Conservation (phyloP, 2,797 vertebrate species). For the Catamblyrhynchus diadema region DNA sequence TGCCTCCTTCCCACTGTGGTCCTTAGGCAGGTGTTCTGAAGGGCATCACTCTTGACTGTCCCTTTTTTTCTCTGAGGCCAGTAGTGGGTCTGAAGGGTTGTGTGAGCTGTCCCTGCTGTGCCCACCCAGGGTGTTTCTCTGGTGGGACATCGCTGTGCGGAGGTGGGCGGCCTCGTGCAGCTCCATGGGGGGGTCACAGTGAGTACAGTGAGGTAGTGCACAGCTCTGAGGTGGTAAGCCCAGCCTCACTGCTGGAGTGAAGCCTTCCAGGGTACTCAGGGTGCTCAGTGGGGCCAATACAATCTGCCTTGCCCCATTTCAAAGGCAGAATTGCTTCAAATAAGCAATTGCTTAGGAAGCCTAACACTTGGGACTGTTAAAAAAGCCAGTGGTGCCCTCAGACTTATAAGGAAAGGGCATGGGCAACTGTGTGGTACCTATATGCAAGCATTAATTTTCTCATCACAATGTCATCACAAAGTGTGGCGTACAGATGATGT, state of each 20-base stretch:
- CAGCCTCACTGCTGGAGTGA: background rate
- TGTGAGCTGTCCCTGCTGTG: background rate
- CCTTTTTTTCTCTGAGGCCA: background rate
- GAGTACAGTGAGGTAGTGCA: background rate
- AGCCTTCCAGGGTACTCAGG: background rate
- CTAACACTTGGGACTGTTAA: background rate
- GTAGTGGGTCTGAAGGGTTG: background rate
- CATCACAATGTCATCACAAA: background rate
- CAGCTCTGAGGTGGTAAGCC: background rate
- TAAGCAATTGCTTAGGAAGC: background rate
- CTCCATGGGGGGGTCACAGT: rapidly evolving
- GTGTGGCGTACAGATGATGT: background rate
- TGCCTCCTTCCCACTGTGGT: background rate
- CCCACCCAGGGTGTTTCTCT: rapidly evolving
- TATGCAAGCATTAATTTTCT: background rate
- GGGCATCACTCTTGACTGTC: background rate
- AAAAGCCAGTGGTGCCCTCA: background rate
- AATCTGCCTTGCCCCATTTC: background rate
- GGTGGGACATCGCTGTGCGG: rapidly evolving
- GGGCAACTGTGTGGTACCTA: background rate
- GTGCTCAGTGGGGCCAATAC: background rate
- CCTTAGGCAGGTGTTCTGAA: background rate
- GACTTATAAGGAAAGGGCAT: background rate
- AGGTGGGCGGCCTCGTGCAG: rapidly evolving
- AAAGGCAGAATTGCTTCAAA: background rate